Base-by-base conservation (phyloP, 2,113 vertebrate genomes). In the Siphamia tubifer region DNA sequence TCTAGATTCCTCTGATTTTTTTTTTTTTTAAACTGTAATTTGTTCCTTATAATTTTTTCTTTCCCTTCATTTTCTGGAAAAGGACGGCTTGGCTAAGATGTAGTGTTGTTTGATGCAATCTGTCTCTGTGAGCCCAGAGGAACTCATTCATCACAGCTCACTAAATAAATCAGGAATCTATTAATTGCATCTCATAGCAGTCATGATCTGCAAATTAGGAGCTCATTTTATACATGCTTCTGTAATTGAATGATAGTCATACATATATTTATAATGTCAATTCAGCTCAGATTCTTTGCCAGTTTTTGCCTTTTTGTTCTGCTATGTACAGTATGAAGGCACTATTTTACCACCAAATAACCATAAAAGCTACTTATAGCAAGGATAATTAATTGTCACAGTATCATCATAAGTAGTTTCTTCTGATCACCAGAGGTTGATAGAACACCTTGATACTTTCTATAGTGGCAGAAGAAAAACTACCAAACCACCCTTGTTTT, bases 131-230 rank as follows among this genome's bases (percentile, higher is more conserved):
- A 54, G 57, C 47, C 56, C 38, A 6, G 30, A 54, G 47, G 30
- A 77, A 52, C 65, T 61, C 23, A 12, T 69, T 80, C 36, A 80
- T 82, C 58, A 69, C 39, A 27, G 58, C 75, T 47, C 64, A 79
- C 65, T 85, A 81, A 77, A 84, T 83, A 72, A 87, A 83, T 81
- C 75, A 80, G 69, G 44, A 72, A 75, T 53, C 54, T 53, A 82
- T 84, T 87, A 75, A 81, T 84, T 86, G 69, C 57, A 71, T 79
- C 84, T 82, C 74, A 71, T 70, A 67, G 76, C 66, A 85, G 68
- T 86, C 60, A 36, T 72, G 64, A 85, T 73, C 74, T 64, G 31
- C 62, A 55, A 78, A 85, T 86, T 70, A 75, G 43, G 44, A 84
- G 74, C 65, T 78, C 30, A 58, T 82, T 87, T 64, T 49, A 56